These are phyloP conservation scores for Sclerodermus sp. DNA, from an alignment of 2,888 invertebrate species.

Conservation along the genomic window DNA sequence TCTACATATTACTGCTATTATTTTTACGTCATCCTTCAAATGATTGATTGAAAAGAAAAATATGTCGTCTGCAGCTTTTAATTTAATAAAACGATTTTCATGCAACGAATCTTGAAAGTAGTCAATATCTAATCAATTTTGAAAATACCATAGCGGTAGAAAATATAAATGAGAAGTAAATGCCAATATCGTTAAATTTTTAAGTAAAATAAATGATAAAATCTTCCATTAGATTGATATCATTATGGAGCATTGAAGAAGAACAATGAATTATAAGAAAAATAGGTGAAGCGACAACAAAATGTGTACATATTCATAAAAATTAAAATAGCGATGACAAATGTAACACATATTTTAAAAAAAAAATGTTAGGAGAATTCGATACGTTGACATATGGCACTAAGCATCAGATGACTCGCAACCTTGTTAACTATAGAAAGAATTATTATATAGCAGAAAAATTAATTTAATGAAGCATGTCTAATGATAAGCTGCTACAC, in stretches of 20 bases:
- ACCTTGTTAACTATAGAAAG: constrained; percentile 30
- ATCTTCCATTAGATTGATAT: constrained; percentile 31
- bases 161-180: constrained; percentile 6
- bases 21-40: too few relatives aligned
- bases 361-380: constrained; percentile 13
- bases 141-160: constrained; percentile 30
- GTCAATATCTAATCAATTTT: constrained; percentile 43
- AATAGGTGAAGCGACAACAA: constrained; percentile 18
- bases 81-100: constrained; percentile 27
- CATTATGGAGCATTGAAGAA: constrained; percentile 17
- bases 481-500: constrained; percentile 13
- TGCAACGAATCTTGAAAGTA: constrained; percentile 50
- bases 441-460: constrained; percentile 4
- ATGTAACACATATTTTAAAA: constrained; percentile 38
- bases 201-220: constrained; percentile 19
- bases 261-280: constrained; percentile 14
- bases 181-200: constrained; percentile 18
- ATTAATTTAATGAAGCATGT: constrained; percentile 14
- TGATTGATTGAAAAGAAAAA: too few relatives aligned
- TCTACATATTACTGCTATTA: too few relatives aligned
- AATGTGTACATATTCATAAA: constrained; percentile 27
- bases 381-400: constrained; percentile 27
- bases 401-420: constrained; percentile 21
- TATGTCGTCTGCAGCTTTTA: too few relatives aligned
- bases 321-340: constrained; percentile 29